Base-by-base conservation (phyloP, 2,888 invertebrate genomes). In the Elegia similella region DNA sequence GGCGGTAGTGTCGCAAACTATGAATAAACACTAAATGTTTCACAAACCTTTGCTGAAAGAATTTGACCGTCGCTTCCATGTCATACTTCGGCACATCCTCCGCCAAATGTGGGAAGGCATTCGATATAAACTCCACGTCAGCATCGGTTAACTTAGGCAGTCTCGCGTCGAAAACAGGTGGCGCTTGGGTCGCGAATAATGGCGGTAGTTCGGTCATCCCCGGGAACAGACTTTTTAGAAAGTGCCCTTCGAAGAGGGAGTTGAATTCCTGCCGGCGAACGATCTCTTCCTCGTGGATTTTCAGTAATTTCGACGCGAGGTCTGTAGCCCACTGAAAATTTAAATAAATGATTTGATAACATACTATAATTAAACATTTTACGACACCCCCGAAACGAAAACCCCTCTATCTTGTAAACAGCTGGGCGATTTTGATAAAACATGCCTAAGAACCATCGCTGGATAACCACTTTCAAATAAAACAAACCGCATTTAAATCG, bases 171-270 rank as follows among this genome's bases (percentile, higher is more conserved):
- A 97, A 97, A n/a, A 93, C 86, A 0, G 94, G 88, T 0, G 97
- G 96, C 58, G 95, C 93, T 75, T 95, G 94, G 3, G 96, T 96
- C 54, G 97, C 98, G 81, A 96, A 98, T 0, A 95, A 92, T 2
- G 96, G 95, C 1, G 98, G 96, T 61, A 95, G 87, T 73, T 98
- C 98, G 55, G 95, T 95, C 92, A 99, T 94, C 0, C 98, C 98
- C 0, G 97, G 96, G 84, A 99, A 99, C 44, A 99, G 86, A 10
- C 95, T 93, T 63, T 94, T 95, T 6, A 99, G 91, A 76, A 97
- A 96, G 73, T 96, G 99, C 0, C 96, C 96, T 23, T 97, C 96
- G 72, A 97, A 96, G 61, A 94, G 92, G 0, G 87, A 76, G 67
- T 95, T 94, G 80, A 98, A 98, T 7, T 95, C 94, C 66, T 95